Evolutionary conservation across 2,113 vertebrate genomes (phyloP).

Genomic region (Heterochromis multidens): DNA sequence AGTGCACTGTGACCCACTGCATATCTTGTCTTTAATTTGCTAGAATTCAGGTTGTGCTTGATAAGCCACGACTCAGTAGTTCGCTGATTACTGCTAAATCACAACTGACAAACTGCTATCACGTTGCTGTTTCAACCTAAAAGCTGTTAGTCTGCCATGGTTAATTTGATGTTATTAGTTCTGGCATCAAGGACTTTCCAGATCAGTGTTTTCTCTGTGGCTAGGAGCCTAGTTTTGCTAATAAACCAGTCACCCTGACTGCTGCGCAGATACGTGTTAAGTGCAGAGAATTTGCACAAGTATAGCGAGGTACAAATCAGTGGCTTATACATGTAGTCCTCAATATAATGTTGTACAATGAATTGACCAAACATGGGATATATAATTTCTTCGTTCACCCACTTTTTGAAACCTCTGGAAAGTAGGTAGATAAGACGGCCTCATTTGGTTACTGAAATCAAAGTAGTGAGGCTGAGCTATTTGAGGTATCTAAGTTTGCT

Average conservation of each 20-base stretch:
- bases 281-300: slow-evolving; percentile 4
- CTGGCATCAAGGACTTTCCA: slow-evolving; percentile 37
- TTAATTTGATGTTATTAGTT: slow-evolving; percentile 37
- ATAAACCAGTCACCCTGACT: slow-evolving; percentile 21
- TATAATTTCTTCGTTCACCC: neutral
- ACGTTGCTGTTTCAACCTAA: slow-evolving; percentile 6
- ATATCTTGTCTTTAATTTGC: neutral
- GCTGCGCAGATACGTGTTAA: slow-evolving; percentile 7
- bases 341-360: neutral
- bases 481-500: neutral
- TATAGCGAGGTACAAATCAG: neutral
- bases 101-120: slow-evolving; percentile 4
- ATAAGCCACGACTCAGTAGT: neutral
- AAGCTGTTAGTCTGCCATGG: slow-evolving; percentile 22
- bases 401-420: neutral
- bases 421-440: neutral
- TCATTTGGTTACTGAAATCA: neutral
- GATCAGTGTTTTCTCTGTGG: slow-evolving; percentile 2
- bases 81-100: slow-evolving; percentile 2
- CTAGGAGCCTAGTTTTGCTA: slow-evolving; percentile 18
- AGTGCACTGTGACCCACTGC: neutral
- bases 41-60: neutral
- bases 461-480: neutral
- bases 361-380: neutral
- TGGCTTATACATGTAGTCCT: neutral